phyloP scores from a whole-genome alignment of 2,113 vertebrate species.

The Ctenomys sociabilis region DNA sequence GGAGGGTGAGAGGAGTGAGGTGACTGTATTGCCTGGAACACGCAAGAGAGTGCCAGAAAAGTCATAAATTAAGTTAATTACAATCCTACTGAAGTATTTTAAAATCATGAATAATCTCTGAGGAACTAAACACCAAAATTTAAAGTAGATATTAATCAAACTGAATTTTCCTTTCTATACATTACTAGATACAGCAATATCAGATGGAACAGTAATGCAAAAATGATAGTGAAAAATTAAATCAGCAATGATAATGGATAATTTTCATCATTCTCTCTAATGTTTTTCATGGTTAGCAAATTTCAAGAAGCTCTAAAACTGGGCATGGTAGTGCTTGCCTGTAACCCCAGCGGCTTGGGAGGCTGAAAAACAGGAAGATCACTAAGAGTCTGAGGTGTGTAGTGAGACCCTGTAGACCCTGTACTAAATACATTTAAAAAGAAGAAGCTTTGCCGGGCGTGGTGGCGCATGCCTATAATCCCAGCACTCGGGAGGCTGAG shows the following conservation, averaged over 20 bases:
- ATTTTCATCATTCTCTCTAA: neutral
- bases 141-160: neutral
- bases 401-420: no score
- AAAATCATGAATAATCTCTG: neutral
- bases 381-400: no score
- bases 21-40: neutral
- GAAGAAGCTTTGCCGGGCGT: no score
- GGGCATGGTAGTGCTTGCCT: no score
- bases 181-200: neutral
- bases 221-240: neutral
- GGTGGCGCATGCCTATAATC: no score
- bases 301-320: neutral
- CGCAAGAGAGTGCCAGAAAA: neutral
- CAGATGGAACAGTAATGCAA: neutral
- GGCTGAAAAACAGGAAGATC: no score
- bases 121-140: neutral
- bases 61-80: neutral
- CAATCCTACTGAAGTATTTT: neutral
- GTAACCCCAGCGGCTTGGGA: no score
- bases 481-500: no score
- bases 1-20: fast-evolving
- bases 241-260: neutral
- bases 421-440: no score
- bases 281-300: neutral
- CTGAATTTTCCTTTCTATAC: neutral